A percentile compares a stretch with the other conserved stretches of the same genome.
Conservation (phyloP, 1,140 invertebrate genomes). For the Drosophila ananassae region DNA sequence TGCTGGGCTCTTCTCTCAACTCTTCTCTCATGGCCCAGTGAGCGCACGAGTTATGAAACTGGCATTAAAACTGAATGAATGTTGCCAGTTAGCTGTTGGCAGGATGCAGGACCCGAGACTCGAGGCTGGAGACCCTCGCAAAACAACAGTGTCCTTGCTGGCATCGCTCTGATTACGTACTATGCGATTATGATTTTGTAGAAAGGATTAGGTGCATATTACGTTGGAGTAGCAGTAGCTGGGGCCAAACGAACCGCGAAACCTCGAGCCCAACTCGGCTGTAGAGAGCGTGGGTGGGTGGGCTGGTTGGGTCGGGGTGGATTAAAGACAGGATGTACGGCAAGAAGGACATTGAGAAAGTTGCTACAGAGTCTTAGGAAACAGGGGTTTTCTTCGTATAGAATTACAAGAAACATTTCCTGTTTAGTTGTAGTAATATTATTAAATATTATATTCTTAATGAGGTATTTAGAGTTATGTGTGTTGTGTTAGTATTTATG, state of each 20-base stretch:
- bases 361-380: background rate
- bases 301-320: constrained; percentile 2
- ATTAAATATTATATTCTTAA: background rate
- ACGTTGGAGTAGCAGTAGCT: constrained; percentile 56
- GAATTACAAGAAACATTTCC: background rate
- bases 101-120: constrained; percentile 34
- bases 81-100: constrained; percentile 43
- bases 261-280: constrained; percentile 52
- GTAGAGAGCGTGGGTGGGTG: background rate
- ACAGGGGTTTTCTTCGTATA: background rate
- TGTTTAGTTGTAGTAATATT: background rate
- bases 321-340: constrained; percentile 16
- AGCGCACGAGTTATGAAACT: constrained; percentile 79
- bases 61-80: constrained; percentile 74
- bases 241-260: constrained; percentile 71
- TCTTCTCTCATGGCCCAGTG: constrained; percentile 60
- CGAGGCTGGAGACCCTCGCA: constrained; percentile 11
- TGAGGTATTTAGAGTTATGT: background rate
- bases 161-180: constrained; percentile 75
- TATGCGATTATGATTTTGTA: constrained; percentile 79
- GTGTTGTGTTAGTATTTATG: background rate
- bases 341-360: constrained; percentile 14
- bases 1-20: constrained; percentile 56
- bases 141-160: constrained; percentile 58
- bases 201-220: constrained; percentile 81